Percentiles rank a stretch among this genome's conserved stretches.
Conservation (phyloP, 2,888 invertebrate genomes). For the Desoria tigrina region DNA sequence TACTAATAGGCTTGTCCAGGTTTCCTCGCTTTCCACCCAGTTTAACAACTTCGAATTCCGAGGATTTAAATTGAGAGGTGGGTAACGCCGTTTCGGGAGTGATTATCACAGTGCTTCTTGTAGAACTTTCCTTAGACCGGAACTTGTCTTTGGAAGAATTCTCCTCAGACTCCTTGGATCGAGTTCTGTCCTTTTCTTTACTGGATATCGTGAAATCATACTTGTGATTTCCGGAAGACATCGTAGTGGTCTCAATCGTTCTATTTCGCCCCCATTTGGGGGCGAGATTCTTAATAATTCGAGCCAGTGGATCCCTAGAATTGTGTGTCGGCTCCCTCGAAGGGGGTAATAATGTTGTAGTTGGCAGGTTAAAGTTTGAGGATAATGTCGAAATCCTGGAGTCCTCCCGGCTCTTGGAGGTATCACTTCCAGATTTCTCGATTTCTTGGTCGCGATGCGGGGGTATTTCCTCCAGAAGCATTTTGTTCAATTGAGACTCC, state of each 20-base stretch:
- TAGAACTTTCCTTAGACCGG: constrained; percentile 1
- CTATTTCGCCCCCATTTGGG: constrained; percentile 33
- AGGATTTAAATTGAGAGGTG: not conserved
- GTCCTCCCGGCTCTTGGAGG: constrained; percentile 9
- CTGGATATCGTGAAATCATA: constrained; percentile 36
- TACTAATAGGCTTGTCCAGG: constrained; percentile 26
- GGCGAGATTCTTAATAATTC: constrained; percentile 39
- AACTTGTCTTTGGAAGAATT: constrained; percentile 8
- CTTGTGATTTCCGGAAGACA: constrained; percentile 35
- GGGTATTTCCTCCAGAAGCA: constrained; percentile 47
- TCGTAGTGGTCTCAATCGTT: constrained; percentile 24
- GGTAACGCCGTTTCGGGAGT: not conserved
- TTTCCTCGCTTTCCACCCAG: constrained; percentile 24
- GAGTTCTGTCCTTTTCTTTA: constrained; percentile 22
- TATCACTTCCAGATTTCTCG: not conserved
- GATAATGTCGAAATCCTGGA: not conserved
- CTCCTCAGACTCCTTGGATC: constrained; percentile 22
- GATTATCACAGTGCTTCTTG: not conserved
- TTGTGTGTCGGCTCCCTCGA: not conserved
- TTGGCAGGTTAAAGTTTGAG: constrained; percentile 32
- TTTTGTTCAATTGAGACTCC: constrained; percentile 47
- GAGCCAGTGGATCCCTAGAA: constrained; percentile 28
- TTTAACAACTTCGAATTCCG: constrained; percentile 28
- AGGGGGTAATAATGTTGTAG: constrained; percentile 9
- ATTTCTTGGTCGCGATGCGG: constrained; percentile 34